These are phyloP conservation scores for Oryzias dopingdopingensis DNA, from an alignment of 2,797 vertebrate species.

Conservation along the genomic window DNA sequence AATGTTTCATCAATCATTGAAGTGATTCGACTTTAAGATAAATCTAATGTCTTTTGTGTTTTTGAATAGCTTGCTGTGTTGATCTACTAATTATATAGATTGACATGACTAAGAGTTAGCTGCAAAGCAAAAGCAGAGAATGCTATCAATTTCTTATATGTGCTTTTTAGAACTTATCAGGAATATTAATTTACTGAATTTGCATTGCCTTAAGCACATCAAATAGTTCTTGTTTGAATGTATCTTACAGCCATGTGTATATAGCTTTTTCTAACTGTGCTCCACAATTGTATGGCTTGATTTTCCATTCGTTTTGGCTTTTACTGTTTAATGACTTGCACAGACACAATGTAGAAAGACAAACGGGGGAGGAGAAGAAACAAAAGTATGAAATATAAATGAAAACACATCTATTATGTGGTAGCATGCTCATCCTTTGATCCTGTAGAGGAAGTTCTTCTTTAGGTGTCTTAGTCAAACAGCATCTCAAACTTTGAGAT, in stretches of 20 bases:
- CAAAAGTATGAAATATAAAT: slow-evolving; percentile 13
- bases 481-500: slow-evolving; percentile 8
- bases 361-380: neutral
- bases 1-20: too few relatives aligned
- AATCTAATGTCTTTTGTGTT: too few relatives aligned
- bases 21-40: too few relatives aligned
- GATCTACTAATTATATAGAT: too few relatives aligned
- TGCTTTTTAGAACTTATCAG: neutral
- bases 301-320: slow-evolving; percentile 1
- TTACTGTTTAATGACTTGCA: slow-evolving; percentile 12
- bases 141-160: neutral
- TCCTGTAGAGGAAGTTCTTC: neutral
- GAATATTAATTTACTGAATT: neutral
- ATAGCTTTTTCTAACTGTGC: neutral
- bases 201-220: neutral
- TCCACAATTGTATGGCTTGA: neutral
- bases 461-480: slow-evolving; percentile 5
- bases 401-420: slow-evolving; percentile 1
- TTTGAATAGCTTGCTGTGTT: too few relatives aligned
- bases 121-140: too few relatives aligned
- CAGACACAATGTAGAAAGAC: slow-evolving; percentile 4
- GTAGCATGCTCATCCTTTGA: neutral
- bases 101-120: too few relatives aligned
- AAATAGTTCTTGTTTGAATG: too few relatives aligned
- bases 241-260: too few relatives aligned